Evolutionary conservation across 2,888 invertebrate species (phyloP), one percentile per base, ranked within the genome.

Genomic region (Aromia moschata): DNA sequence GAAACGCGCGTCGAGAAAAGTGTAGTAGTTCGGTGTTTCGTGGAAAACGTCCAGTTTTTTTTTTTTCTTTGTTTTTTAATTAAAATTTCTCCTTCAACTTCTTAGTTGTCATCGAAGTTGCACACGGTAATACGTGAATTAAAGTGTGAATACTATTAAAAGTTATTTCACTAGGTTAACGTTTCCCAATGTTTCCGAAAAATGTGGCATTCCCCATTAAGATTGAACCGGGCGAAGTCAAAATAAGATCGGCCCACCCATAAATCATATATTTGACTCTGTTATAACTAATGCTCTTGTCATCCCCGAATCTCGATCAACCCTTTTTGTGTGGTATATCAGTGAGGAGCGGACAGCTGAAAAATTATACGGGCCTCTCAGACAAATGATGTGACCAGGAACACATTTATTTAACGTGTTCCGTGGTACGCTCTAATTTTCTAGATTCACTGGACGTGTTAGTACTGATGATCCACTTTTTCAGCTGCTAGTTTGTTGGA

Each of bases 371-470:
- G 54, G 60, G 54, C 68, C 66, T 17, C 40, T 30, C 46, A 75
- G 73, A 75, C 74, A 75, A 76, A 76, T 73, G 74, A 73, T 69
- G 70, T 69, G 70, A 70, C 70, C 62, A 64, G 60, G 64, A 71
- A 71, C 68, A 67, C 65, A 65, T 72, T 70, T 61, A 56, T 62
- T 52, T 38, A 51, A 52, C 64, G 55, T 67, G 68, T 68, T 64
- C 51, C 31, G 65, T 68, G 58, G 51, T 56, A 61, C 40, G 58
- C 61, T 51, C 62, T 56, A 58, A 64, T 64, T 58, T 58, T 43
- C 52, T 45, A 41, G 12, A 14, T 17, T 52, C 18, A 52, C 41
- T 30, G 18, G 41, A 52, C 17, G 52, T 37, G 52, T 20, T 38
- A 16, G 10, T 51, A 25, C 51, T 41, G 56, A 30, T 15, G 47